Evolutionary conservation across 2,888 invertebrate genomes (phyloP), one percentile per base, ranked within the genome.

Genomic region (Andrena hattorfiana): DNA sequence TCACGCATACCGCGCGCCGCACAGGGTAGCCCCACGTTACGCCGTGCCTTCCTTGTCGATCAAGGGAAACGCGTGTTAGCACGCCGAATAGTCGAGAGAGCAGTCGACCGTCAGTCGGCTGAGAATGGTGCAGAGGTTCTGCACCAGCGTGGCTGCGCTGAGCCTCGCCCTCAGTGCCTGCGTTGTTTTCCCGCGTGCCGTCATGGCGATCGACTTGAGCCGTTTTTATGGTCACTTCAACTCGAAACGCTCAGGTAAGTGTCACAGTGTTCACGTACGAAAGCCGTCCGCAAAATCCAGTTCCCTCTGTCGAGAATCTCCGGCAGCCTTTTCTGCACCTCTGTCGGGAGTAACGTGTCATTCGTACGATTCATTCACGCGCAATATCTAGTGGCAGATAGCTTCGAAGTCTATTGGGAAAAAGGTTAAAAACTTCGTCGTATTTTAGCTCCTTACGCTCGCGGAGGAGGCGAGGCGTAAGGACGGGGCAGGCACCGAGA

Each of bases 211-310:
- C 89, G 97, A 98, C 95, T 95, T 98, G 90, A 97, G 97, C 94
- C 96, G 97, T 85, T 96, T 98, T 77, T 97, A 98, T 92, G 97
- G 97, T 23, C 97, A 97, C 93, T 94, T 96, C 88, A 96, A 96
- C 92, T 95, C 96, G 83, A 97, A 97, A 93, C 94, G 97, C 89
- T 96, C 96, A 89, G 97, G 97, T 97, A 92, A 96, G 96, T 59
- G 56, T 56, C 56, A 13, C 49, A 42, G 60, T 49, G 10, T 54
- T 48, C 32, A 48, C 26, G 13, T 28, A 35, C 13, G 42, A 42
- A 42, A 26, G 28, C 30, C 26, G 30, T 48, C 1, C 2, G 16
- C n/a, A 26, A 10, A 42, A 16, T 59, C 20, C 2, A 10, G 26
- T 30, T 23, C 42, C 8, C 7, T 10, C 20, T n/a, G 26, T 4